Base-by-base conservation (phyloP, 2,113 vertebrate genomes). In the Hippocampus zosterae region DNA sequence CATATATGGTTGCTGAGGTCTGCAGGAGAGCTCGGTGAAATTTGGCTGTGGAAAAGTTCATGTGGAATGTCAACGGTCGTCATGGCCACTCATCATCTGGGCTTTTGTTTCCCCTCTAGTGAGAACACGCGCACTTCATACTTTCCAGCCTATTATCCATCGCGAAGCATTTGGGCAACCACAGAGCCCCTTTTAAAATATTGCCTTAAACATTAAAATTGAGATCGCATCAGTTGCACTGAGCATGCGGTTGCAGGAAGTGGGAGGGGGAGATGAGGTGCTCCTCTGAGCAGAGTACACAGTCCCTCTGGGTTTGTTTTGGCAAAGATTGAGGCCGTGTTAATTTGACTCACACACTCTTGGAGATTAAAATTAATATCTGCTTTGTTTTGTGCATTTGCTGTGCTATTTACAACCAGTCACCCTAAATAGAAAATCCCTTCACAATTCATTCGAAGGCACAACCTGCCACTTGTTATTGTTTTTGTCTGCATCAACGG, bases 1-100 rank as follows among this genome's bases (percentile, higher is more conserved):
- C 7, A 1, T 40, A 3, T 25, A 66, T 27, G 12, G 50, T 41
- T 3, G 19, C 3, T 72, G 72, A 66, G 27, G 60, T 46, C 46
- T 66, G 65, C 67, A 42, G 41, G 69, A 71, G 72, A 69, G 53
- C 1, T 3, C 33, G 21, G 41, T 46, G n/a, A 73, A 70, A 71
- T 1, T 64, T 2, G 6, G 27, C 52, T 3, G 71, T 69, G 81
- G 87, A 85, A 88, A 78, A 27, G 27, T 72, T 60, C 77, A n/a
- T 72, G 60, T 74, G 86, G 81, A 86, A 87, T 84, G 86, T 87
- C 81, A 82, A 84, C 81, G 81, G 75, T 74, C 75, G 79, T 83
- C 79, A 66, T 78, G 65, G 57, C 77, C 72, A 60, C 72, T 75
- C 83, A 82, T 83, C 82, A 79, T 79, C 62, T 72, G 0, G 52